Evolutionary conservation across 1,140 invertebrate genomes (phyloP).

Genomic region (Zaprionus vittiger): DNA sequence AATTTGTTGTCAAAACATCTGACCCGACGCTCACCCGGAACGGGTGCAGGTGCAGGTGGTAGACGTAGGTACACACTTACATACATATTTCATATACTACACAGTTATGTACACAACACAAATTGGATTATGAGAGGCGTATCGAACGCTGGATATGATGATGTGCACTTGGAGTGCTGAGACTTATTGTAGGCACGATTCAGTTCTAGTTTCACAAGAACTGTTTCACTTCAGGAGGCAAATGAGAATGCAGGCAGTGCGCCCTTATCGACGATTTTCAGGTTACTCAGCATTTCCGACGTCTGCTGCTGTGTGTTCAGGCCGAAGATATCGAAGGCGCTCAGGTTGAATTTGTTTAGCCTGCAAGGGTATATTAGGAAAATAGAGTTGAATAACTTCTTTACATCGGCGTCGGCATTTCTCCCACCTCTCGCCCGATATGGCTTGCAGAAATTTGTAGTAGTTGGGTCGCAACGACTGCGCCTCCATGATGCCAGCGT

Average conservation of each 20-base stretch:
- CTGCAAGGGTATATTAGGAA: conserved; percentile 38
- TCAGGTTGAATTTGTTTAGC: conserved; percentile 71
- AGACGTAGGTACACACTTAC: background rate
- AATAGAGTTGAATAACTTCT: conserved; percentile 36
- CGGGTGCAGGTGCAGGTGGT: background rate
- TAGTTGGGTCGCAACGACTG: conserved; percentile 92
- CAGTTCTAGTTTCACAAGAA: conserved; percentile 17
- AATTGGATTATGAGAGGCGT: conserved; percentile 22
- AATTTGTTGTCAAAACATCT: conserved; percentile 38
- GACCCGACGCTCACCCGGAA: background rate
- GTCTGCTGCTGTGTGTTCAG: conserved; percentile 85
- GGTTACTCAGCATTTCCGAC: conserved; percentile 78
- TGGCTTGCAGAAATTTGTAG: conserved; percentile 91
- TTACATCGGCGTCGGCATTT: background rate
- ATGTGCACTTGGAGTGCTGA: conserved; percentile 48
- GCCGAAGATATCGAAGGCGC: conserved; percentile 87
- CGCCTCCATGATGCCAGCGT: conserved; percentile 92
- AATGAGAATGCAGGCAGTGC: conserved; percentile 63
- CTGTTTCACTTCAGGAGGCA: conserved; percentile 48
- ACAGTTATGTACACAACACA: background rate
- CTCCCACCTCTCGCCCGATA: conserved; percentile 89
- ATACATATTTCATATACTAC: conserved; percentile 5
- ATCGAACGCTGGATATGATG: conserved; percentile 38
- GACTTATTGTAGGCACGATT: conserved; percentile 32
- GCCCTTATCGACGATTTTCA: conserved; percentile 63